phyloP scores from a whole-genome alignment of 2,113 vertebrate species.

The Dasypus novemcinctus region DNA sequence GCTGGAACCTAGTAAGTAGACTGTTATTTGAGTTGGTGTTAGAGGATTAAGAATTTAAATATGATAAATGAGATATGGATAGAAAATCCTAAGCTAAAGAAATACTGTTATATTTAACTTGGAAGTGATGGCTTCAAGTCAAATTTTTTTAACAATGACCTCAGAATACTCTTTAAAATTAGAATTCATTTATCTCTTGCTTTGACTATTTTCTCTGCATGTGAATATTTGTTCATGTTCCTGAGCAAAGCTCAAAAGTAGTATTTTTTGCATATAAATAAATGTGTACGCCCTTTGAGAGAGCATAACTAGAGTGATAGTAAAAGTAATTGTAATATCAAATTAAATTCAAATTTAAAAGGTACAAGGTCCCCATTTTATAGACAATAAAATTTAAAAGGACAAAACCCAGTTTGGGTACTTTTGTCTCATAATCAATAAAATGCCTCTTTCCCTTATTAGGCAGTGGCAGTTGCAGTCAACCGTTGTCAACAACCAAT shows the following conservation, averaged over 20 bases:
- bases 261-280: conserved; percentile 12
- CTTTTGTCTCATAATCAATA: conserved; percentile 76
- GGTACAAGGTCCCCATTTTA: conserved; percentile 62
- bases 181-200: background rate
- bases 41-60: conserved; percentile 53
- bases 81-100: background rate
- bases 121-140: conserved; percentile 35
- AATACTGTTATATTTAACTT: conserved; percentile 48
- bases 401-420: conserved; percentile 58
- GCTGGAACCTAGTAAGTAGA: background rate
- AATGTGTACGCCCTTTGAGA: conserved; percentile 68
- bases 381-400: conserved; percentile 78
- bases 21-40: conserved; percentile 44
- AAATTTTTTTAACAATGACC: conserved; percentile 21
- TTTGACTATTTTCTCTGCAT: background rate
- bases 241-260: background rate
- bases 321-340: conserved; percentile 76
- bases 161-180: conserved; percentile 47
- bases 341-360: conserved; percentile 71
- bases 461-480: conserved; percentile 67
- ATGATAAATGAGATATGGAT: background rate
- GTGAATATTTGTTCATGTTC: background rate
- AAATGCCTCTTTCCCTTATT: conserved; percentile 75
- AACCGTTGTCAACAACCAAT: conserved; percentile 78
- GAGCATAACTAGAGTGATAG: conserved; percentile 68